A percentile compares a stretch with the other conserved stretches of the same genome.
Evolutionary conservation across 1,140 invertebrate species (phyloP).

Genomic region (Drosophila subobscura): DNA sequence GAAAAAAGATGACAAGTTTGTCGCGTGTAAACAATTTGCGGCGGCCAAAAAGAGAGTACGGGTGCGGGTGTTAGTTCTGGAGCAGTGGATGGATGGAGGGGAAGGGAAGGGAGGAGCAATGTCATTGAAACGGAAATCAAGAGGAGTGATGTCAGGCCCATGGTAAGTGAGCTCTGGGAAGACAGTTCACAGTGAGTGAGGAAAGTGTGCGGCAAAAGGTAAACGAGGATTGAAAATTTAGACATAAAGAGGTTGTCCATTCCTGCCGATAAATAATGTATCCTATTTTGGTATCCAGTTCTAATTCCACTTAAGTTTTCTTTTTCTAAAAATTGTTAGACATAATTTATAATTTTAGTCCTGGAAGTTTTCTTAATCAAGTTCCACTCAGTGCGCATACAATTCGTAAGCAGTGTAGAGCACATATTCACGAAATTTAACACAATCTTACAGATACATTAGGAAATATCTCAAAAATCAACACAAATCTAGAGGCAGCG

Average conservation of each 20-base stretch:
- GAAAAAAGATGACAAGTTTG: slow-evolving; percentile 74
- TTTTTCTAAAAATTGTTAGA: background rate
- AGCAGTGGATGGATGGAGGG: background rate
- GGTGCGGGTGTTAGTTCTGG: slow-evolving; percentile 1
- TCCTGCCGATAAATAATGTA: too few species aligned
- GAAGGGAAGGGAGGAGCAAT: slow-evolving; percentile 31
- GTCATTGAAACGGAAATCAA: slow-evolving; percentile 67
- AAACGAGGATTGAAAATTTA: background rate
- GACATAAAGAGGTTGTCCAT: background rate
- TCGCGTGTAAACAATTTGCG: slow-evolving; percentile 80
- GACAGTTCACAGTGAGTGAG: slow-evolving; percentile 36
- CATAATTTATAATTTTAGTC: background rate
- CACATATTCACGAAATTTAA: slow-evolving; percentile 60
- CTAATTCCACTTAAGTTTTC: too few species aligned
- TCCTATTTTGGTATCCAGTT: too few species aligned
- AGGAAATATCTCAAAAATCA: slow-evolving; percentile 82
- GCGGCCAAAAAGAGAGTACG: slow-evolving; percentile 65
- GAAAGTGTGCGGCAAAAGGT: slow-evolving; percentile 20
- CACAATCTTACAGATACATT: slow-evolving; percentile 70
- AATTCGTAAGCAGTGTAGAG: slow-evolving; percentile 46
- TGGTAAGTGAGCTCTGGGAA: background rate
- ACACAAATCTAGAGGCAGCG: slow-evolving; percentile 54
- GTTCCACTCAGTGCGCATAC: slow-evolving; percentile 27
- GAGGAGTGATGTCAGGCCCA: slow-evolving; percentile 43
- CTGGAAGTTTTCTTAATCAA: background rate